A percentile compares a stretch with the other conserved stretches of the same genome.
Evolutionary conservation across 2,797 vertebrate genomes (phyloP).

Genomic region (Acanthurus leucopareius): DNA sequence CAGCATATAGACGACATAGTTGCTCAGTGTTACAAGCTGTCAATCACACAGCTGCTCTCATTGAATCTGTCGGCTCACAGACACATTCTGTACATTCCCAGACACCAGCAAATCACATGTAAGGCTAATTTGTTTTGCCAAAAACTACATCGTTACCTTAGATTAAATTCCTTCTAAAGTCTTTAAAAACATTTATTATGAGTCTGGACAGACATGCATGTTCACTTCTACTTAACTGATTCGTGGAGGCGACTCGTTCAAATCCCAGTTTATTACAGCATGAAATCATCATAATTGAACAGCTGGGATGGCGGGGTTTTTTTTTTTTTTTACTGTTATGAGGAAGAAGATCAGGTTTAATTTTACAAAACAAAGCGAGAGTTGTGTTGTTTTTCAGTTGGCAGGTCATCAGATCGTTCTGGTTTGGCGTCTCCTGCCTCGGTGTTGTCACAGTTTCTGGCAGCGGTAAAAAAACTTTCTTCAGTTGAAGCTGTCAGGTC

Average conservation of each 20-base stretch:
- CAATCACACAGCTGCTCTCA: not conserved
- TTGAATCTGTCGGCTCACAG: not conserved
- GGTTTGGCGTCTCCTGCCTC: not conserved
- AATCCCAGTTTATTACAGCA: no score
- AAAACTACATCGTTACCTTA: no score
- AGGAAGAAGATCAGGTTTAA: no score
- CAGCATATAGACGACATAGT: not conserved
- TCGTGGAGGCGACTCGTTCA: no score
- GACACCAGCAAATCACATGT: not conserved
- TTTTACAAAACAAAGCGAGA: no score
- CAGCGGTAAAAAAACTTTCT: conserved; percentile 11
- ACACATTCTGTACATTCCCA: not conserved
- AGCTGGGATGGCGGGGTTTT: no score
- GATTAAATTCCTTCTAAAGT: not conserved
- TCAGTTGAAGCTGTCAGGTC: conserved; percentile 12
- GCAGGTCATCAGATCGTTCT: conserved; percentile 23
- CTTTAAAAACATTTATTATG: no score
- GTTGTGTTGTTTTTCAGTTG: not conserved
- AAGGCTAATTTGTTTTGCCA: no score
- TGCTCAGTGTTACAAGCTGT: conserved; percentile 10
- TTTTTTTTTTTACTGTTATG: no score
- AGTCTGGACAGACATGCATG: no score
- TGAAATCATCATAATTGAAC: no score
- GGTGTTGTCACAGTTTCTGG: conserved; percentile 21
- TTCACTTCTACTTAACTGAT: no score